phyloP scores from a whole-genome alignment of 2,113 vertebrate genomes.

The Oenanthe oenanthe region DNA sequence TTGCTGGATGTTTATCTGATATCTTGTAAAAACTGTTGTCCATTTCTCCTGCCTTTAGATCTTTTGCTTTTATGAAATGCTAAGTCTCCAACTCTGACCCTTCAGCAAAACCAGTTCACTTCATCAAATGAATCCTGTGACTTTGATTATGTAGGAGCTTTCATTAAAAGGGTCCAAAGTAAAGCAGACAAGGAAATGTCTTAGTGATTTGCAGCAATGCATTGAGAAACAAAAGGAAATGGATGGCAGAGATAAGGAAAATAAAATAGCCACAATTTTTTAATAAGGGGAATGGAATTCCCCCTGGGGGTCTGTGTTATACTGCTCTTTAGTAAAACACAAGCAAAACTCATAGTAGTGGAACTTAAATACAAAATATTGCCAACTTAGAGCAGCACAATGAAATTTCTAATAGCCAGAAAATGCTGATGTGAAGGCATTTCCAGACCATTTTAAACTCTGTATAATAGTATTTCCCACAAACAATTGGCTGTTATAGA shows the following conservation, averaged over 20 bases:
- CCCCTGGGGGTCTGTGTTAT: not conserved
- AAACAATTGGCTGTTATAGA: not conserved
- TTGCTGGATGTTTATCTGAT: conserved; percentile 66
- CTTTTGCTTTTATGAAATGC: conserved; percentile 59
- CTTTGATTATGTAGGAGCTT: conserved; percentile 58
- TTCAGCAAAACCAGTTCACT: conserved; percentile 45
- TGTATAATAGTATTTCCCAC: not conserved
- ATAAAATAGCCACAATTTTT: conserved; percentile 55
- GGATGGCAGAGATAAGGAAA: conserved; percentile 65
- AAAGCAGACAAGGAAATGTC: conserved; percentile 64
- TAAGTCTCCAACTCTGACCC: conserved; percentile 63
- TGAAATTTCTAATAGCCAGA: not conserved
- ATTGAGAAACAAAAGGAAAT: conserved; percentile 60
- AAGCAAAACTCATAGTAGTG: not conserved
- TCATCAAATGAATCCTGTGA: conserved; percentile 55
- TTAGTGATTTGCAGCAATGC: conserved; percentile 54
- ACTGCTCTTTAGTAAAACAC: conserved; percentile 19
- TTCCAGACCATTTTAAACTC: not conserved
- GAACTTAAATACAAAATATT: conserved; percentile 30
- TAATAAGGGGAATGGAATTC: conserved; percentile 55
- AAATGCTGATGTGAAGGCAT: not conserved
- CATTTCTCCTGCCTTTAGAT: conserved; percentile 60
- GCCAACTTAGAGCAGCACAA: not conserved
- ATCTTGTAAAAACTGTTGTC: conserved; percentile 71
- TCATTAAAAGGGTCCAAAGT: conserved; percentile 56